Percentiles rank a stretch among this genome's conserved stretches.
Evolutionary conservation across 2,113 vertebrate species (phyloP).

Genomic region (Hirundichthys speculiger): DNA sequence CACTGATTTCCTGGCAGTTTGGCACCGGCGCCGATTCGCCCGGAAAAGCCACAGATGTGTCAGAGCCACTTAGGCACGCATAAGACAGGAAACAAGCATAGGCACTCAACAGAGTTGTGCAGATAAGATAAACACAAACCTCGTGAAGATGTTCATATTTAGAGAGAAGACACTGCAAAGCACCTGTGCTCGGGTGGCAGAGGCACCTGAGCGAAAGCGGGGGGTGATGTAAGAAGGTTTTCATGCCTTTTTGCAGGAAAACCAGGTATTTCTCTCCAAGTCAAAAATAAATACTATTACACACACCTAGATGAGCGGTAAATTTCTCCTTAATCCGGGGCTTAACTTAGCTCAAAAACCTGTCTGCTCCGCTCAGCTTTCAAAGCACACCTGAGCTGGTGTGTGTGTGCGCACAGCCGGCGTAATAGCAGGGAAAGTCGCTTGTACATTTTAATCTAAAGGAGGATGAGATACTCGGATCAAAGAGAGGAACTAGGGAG

Average conservation of each 20-base stretch:
- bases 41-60: constrained; percentile 74
- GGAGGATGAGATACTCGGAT: constrained; percentile 63
- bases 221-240: constrained; percentile 48
- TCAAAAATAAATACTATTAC: constrained; percentile 63
- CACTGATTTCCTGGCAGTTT: constrained; percentile 76
- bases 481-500: constrained; percentile 59
- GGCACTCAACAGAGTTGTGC: constrained; percentile 24
- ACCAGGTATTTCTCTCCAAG: constrained; percentile 47
- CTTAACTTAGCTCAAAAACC: constrained; percentile 59
- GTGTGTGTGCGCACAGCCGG: constrained; percentile 29
- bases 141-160: constrained; percentile 11
- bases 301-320: constrained; percentile 68
- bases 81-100: constrained; percentile 34
- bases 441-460: constrained; percentile 62
- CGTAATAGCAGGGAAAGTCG: constrained; percentile 40
- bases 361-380: constrained; percentile 57
- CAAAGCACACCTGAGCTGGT: constrained; percentile 65
- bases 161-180: constrained; percentile 21
- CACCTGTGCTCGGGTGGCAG: constrained; percentile 33
- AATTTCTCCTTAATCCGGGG: constrained; percentile 62
- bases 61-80: constrained; percentile 63
- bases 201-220: constrained; percentile 48
- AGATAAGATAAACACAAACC: constrained; percentile 10
- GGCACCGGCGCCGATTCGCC: constrained; percentile 62
- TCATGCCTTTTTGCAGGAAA: constrained; percentile 55